Percentiles rank a stretch among this genome's conserved stretches.
Conservation (phyloP, 2,113 vertebrate species). For the Myotis lucifugus region DNA sequence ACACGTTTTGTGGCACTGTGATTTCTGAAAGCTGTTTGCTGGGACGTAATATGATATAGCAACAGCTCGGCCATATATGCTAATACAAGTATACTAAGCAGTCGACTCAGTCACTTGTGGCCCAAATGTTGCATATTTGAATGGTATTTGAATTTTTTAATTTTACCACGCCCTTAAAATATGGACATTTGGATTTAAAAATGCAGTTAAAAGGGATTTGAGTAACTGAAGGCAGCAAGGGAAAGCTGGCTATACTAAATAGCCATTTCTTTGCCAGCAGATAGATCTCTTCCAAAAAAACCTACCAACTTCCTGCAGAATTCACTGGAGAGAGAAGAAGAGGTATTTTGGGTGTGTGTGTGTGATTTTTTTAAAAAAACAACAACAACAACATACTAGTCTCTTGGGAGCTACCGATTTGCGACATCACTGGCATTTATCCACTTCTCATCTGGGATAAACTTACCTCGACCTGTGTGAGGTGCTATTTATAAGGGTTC, state of each 20-base stretch:
- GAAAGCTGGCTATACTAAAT: neutral
- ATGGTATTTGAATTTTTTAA: neutral
- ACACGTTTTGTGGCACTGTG: neutral
- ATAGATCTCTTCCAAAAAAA: neutral
- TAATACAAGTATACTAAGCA: neutral
- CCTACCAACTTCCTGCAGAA: neutral
- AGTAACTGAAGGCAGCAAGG: neutral
- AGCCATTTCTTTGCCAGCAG: conserved; percentile 9
- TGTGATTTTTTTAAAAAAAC: neutral
- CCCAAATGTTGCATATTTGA: neutral
- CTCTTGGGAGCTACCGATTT: conserved; percentile 39
- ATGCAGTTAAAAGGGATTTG: neutral
- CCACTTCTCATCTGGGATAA: neutral
- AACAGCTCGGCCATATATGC: neutral
- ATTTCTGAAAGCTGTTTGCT: neutral
- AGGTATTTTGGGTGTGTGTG: neutral
- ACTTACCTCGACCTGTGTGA: neutral
- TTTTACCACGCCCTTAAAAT: conserved; percentile 1
- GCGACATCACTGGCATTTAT: conserved; percentile 30
- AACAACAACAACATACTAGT: neutral
- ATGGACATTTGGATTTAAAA: conserved; percentile 24
- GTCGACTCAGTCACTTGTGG: neutral
- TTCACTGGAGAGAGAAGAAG: neutral
- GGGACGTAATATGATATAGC: neutral
- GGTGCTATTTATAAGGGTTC: neutral